Percentiles rank a stretch among this genome's conserved stretches.
Evolutionary conservation across 1,140 invertebrate species (phyloP).

Genomic region (Hyphantria cunea): DNA sequence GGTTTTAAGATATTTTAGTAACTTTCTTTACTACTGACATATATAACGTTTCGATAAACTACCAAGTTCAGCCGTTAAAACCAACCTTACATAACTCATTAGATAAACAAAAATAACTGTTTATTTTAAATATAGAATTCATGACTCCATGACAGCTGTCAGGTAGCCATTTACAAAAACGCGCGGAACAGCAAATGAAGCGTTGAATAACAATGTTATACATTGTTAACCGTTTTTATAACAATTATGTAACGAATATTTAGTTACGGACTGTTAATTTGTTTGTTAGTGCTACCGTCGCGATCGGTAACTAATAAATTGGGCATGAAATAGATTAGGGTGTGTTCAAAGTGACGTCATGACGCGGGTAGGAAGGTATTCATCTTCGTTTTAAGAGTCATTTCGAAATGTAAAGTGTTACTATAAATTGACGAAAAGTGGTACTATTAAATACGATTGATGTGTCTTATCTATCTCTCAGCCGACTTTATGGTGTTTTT

Average conservation of each 20-base stretch:
- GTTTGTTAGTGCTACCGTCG: slow-evolving; percentile 28
- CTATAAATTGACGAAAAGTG: background rate
- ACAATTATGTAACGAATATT: slow-evolving; percentile 36
- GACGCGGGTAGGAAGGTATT: background rate
- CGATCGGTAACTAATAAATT: slow-evolving; percentile 31
- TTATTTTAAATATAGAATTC: slow-evolving; percentile 75
- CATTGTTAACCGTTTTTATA: slow-evolving; percentile 42
- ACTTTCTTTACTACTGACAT: slow-evolving; percentile 42
- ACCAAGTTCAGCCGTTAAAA: slow-evolving; percentile 18
- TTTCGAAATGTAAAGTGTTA: slow-evolving; percentile 13
- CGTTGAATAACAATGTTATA: slow-evolving; percentile 72
- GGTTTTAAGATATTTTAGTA: background rate
- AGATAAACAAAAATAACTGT: slow-evolving; percentile 67
- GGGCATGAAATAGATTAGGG: slow-evolving; percentile 31
- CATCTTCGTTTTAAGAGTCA: slow-evolving; percentile 3
- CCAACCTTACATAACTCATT: slow-evolving; percentile 58
- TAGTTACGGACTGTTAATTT: slow-evolving; percentile 59
- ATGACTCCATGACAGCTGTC: slow-evolving; percentile 70
- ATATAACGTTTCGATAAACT: slow-evolving; percentile 23
- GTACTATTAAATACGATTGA: no score
- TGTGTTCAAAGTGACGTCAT: slow-evolving; percentile 18
- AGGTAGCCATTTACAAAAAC: slow-evolving; percentile 51
- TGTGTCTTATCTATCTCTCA: no score
- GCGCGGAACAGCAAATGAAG: slow-evolving; percentile 68
- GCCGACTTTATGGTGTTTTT: no score